Evolutionary conservation across 2,888 invertebrate species (phyloP).

Genomic region (Gymnoscelis rufifasciata): DNA sequence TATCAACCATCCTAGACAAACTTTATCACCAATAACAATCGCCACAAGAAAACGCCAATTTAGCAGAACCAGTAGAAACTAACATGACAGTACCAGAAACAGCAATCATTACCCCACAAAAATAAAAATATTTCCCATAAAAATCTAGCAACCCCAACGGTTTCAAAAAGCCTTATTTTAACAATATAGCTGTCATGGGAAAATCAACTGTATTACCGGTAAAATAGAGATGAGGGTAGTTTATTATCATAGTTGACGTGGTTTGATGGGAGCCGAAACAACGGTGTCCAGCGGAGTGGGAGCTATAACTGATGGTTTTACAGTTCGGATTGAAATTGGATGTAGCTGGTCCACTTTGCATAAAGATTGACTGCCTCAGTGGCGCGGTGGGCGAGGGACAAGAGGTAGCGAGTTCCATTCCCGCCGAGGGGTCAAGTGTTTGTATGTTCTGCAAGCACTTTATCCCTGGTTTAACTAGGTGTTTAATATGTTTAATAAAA

Average conservation of each 20-base stretch:
- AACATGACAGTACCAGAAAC: constrained; percentile 18
- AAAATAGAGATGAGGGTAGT: neutral
- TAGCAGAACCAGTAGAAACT: constrained; percentile 1
- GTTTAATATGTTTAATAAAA: no score
- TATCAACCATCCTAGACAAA: no score
- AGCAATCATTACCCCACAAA: constrained; percentile 19
- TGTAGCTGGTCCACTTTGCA: neutral
- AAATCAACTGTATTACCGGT: neutral
- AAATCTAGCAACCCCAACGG: neutral
- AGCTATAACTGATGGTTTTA: constrained; percentile 34
- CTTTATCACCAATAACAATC: no score
- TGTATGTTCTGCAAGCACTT: no score
- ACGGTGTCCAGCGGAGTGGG: constrained; percentile 38
- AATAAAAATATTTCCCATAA: constrained; percentile 1
- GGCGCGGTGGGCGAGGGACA: no score
- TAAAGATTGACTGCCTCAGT: no score
- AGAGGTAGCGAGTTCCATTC: no score
- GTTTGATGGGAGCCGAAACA: constrained; percentile 53
- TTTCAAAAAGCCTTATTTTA: neutral
- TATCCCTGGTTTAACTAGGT: no score
- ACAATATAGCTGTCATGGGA: neutral
- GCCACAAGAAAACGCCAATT: neutral
- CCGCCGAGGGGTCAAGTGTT: neutral
- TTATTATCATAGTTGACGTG: constrained; percentile 4
- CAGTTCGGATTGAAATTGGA: neutral